Evolutionary conservation across 1,140 invertebrate genomes (phyloP), one percentile per base, ranked within the genome.

Genomic region (Conus betulinus): DNA sequence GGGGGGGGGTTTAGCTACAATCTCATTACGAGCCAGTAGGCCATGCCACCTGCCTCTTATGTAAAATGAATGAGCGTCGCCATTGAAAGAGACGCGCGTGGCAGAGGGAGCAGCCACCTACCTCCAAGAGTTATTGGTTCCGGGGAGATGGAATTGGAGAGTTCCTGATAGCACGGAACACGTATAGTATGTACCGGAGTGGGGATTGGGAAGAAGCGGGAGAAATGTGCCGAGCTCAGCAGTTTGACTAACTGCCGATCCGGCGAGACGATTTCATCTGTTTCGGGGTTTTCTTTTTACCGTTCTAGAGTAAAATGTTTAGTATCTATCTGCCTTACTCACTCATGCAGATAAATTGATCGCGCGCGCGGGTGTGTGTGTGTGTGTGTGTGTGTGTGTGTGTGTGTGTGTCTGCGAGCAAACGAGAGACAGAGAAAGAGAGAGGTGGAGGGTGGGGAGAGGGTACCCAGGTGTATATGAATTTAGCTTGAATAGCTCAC

Each of bases 221-320:
- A 13, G 67, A 71, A 71, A 71, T n/a, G 67, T 71, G 67, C 67
- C 67, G 67, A 71, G 67, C 67, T 71, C 67, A 71, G 67, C 67
- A 71, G 0, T 71, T 71, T 71, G 67, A 60, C 57, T 60, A 39
- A 39, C 39, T 60, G 57, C 57, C 57, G 57, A 60, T 60, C 15
- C 57, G 57, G 57, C 8, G 57, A 60, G 57, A 60, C 39, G 39
- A 39, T 39, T 39, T 39, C 39, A 39, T 39, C 39, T 39, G 39
- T 39, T 39, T 39, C 39, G 39, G 39, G 39, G 39, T 39, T 39
- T 39, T 3, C 39, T 39, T 39, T 39, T 39, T 39, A 39, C 39
- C 39, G 0, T 0, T 3, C 39, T 39, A 3, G 39, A 39, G 39
- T 39, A 39, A 39, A 1, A 1, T 39, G 39, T 39, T 39, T 39